Percentiles rank a stretch among this genome's conserved stretches.
Conservation (phyloP, 2,797 vertebrate species). For the Leuciscus waleckii region DNA sequence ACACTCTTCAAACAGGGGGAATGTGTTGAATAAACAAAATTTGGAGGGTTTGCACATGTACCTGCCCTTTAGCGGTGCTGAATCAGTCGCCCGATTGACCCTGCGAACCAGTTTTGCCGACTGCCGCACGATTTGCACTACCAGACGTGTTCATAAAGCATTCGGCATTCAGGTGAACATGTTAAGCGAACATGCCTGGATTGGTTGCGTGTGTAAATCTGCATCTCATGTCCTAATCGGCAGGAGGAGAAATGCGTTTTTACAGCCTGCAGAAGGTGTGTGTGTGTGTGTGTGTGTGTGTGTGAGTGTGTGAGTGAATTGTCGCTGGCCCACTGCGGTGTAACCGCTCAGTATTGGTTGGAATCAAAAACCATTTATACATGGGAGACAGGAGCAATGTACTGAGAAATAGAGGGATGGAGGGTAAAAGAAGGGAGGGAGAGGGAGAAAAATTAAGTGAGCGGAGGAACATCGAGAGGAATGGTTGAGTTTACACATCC, state of each 20-base stretch:
- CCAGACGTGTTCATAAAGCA: slow-evolving; percentile 17
- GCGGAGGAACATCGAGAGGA: not conserved
- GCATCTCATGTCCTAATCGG: slow-evolving; percentile 33
- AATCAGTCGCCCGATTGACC: slow-evolving; percentile 29
- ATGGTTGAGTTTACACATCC: not conserved
- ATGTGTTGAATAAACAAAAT: slow-evolving; percentile 63
- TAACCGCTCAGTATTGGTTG: slow-evolving; percentile 47
- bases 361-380: slow-evolving; percentile 61
- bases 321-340: slow-evolving; percentile 45
- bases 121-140: not conserved
- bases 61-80: slow-evolving; percentile 53
- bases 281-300: slow-evolving; percentile 24
- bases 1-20: slow-evolving; percentile 54
- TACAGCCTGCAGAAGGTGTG: slow-evolving; percentile 21
- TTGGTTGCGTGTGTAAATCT: slow-evolving; percentile 31
- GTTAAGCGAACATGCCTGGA: not conserved
- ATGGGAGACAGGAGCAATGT: slow-evolving; percentile 54
- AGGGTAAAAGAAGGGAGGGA: not conserved
- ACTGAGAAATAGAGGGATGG: slow-evolving; percentile 45
- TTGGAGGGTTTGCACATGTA: slow-evolving; percentile 62
- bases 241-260: slow-evolving; percentile 45
- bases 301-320: slow-evolving; percentile 21
- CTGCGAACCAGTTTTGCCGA: not conserved
- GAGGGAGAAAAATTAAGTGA: not conserved
- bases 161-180: not conserved